Percentiles rank a stretch among this genome's conserved stretches.
Evolutionary conservation across 2,113 vertebrate genomes (phyloP).

Genomic region (Leptosomus discolor): DNA sequence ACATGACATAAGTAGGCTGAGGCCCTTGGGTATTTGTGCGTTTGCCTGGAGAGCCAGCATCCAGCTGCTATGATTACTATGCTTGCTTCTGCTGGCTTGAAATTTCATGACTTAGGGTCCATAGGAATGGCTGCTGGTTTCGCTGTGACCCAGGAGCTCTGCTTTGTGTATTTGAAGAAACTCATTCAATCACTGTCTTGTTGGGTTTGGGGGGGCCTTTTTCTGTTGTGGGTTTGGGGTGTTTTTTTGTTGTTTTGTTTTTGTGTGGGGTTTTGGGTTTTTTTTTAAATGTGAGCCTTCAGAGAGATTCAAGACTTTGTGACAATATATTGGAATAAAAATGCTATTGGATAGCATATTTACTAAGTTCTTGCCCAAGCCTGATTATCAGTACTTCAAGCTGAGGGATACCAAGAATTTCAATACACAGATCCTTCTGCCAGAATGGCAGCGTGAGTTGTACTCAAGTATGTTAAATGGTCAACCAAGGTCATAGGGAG

Average conservation of each 20-base stretch:
- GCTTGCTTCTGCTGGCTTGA: not conserved
- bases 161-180: not conserved
- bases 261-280: not conserved
- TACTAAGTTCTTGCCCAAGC: not conserved
- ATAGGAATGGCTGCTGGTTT: not conserved
- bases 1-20: not conserved
- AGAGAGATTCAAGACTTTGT: not conserved
- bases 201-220: not conserved
- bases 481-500: not conserved
- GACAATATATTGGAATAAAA: not conserved
- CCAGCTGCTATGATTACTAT: not conserved
- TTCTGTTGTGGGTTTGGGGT: not conserved
- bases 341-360: rapidly evolving
- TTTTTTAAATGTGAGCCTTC: not conserved
- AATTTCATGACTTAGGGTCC: not conserved
- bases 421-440: not conserved
- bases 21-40: slow-evolving; percentile 4
- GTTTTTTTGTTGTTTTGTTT: not conserved
- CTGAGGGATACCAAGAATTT: not conserved
- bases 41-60: not conserved
- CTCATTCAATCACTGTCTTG: not conserved
- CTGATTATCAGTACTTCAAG: not conserved
- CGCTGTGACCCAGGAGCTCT: not conserved
- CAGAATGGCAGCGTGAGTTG: not conserved
- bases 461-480: not conserved